These are phyloP conservation scores for Trichosurus vulpecula DNA, from an alignment of 2,797 vertebrate species.

Conservation along the genomic window DNA sequence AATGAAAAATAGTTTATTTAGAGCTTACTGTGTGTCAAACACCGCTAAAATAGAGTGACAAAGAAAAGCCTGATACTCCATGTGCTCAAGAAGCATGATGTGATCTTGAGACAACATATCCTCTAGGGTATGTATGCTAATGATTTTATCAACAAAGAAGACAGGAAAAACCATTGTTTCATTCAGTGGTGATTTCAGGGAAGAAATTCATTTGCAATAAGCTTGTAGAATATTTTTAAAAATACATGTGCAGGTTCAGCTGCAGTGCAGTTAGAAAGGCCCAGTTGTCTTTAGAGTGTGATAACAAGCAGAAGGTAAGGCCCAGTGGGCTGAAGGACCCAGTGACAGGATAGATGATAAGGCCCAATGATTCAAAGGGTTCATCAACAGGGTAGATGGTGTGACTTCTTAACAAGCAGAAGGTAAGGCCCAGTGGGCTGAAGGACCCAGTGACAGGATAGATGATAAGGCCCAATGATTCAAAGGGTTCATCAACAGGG, in stretches of 20 bases:
- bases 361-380: background rate
- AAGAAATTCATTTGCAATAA: conserved; percentile 31
- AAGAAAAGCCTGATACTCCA: background rate
- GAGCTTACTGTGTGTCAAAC: background rate
- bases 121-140: background rate
- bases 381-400: background rate
- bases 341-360: background rate
- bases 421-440: background rate
- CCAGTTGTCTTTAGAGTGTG: background rate
- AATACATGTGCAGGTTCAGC: background rate
- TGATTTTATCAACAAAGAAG: conserved; percentile 34
- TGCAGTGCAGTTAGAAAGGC: background rate
- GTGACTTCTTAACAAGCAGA: too few species aligned
- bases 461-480: background rate
- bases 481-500: background rate
- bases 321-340: background rate
- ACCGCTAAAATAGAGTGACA: background rate
- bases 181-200: conserved; percentile 7
- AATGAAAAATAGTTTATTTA: background rate
- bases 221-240: background rate
- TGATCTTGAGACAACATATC: background rate
- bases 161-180: background rate
- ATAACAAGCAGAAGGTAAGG: background rate
- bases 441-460: background rate
- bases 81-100: background rate